Conservation (phyloP, 2,888 invertebrate genomes). For the Mycalesis mineus region DNA sequence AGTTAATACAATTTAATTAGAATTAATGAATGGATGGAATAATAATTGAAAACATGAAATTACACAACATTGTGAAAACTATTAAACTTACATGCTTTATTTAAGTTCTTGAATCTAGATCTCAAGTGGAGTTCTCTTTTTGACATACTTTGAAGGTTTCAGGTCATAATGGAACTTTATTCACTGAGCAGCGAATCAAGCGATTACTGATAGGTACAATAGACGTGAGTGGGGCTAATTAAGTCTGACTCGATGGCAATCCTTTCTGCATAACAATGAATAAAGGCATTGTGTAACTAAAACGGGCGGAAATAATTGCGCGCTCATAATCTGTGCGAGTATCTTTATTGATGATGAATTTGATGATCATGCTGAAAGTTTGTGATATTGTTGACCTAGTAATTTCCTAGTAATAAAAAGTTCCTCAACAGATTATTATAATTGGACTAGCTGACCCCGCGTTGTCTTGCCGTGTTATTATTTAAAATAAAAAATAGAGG, state of each 20-base stretch:
- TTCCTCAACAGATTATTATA: too few relatives aligned
- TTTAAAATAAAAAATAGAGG: too few relatives aligned
- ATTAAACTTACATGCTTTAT: too few relatives aligned
- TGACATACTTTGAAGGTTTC: not conserved
- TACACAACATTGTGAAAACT: too few relatives aligned
- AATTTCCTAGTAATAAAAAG: too few relatives aligned
- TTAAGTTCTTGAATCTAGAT: not conserved
- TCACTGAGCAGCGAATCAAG: not conserved
- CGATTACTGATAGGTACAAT: conserved; percentile 5
- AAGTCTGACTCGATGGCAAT: conserved; percentile 35
- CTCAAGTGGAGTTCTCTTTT: not conserved
- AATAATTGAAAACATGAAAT: too few relatives aligned
- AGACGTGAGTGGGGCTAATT: conserved; percentile 22
- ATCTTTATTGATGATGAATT: not conserved
- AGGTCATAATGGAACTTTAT: not conserved
- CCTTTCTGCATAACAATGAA: conserved; percentile 56
- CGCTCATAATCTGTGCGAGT: conserved; percentile 56
- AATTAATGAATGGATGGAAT: too few relatives aligned
- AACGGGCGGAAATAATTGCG: conserved; percentile 57
- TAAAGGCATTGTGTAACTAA: not conserved
- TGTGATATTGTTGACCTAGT: conserved; percentile 31
- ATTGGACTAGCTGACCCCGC: too few relatives aligned
- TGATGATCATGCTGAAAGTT: not conserved
- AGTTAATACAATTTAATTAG: too few relatives aligned
- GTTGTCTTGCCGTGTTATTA: too few relatives aligned